Conservation (phyloP, 2,888 invertebrate genomes). For the Danaus chrysippus region DNA sequence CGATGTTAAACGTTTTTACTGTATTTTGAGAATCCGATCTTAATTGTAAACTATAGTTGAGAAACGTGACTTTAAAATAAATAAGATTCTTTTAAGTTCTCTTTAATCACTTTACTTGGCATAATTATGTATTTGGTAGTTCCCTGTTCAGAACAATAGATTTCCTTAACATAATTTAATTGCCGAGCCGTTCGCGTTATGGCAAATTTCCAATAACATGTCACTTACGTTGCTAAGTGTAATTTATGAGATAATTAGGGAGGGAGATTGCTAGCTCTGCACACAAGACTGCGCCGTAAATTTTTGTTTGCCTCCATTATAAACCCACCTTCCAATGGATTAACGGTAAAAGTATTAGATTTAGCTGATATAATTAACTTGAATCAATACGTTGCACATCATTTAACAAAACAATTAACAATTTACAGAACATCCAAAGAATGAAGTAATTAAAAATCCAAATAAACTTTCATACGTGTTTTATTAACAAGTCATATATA, state of each 20-base stretch:
- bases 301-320: slow-evolving; percentile 46
- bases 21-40: not conserved
- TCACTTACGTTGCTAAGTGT: slow-evolving; percentile 74
- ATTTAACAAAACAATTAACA: slow-evolving; percentile 1
- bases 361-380: slow-evolving; percentile 6
- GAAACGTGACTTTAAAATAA: not conserved
- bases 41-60: not conserved
- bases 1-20: slow-evolving; percentile 13
- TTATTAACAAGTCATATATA: too few species aligned
- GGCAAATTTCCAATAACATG: slow-evolving; percentile 70
- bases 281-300: slow-evolving; percentile 53
- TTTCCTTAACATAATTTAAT: slow-evolving; percentile 21
- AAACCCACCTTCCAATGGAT: slow-evolving; percentile 35
- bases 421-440: not conserved
- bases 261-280: slow-evolving; percentile 57
- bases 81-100: too few species aligned
- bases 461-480: not conserved
- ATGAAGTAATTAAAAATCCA: not conserved
- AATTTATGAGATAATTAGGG: slow-evolving; percentile 76
- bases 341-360: slow-evolving; percentile 18
- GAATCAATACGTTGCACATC: slow-evolving; percentile 8
- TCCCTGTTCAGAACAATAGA: slow-evolving; percentile 6
- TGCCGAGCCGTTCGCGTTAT: slow-evolving; percentile 43
- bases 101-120: too few species aligned
- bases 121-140: slow-evolving; percentile 3